Base-by-base conservation (phyloP, 2,797 vertebrate genomes). In the Falco novaeseelandiae region DNA sequence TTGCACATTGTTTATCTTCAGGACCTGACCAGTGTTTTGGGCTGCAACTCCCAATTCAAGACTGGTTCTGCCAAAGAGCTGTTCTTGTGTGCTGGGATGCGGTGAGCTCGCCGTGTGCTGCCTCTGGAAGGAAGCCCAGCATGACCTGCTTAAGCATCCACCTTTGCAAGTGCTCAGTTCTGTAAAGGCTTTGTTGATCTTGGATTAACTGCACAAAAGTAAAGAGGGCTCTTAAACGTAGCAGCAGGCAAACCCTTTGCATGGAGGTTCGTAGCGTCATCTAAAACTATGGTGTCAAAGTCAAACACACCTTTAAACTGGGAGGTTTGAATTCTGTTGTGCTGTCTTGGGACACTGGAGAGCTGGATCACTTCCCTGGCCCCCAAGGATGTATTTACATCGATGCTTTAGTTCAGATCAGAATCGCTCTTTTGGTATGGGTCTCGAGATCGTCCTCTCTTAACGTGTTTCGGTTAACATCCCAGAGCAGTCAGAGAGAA, bases 341-440 rank as follows among this genome's bases (percentile, higher is more conserved):
- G 51, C 8, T 72, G 48, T 27, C 44, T 40, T 13, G 22, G 59
- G 25, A 63, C 17, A 10, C 27, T 4, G 3, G 21, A 36, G 49
- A 46, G 46, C 34, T 36, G 61, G 36, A 14, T 55, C 2, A 1
- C 29, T 12, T 57, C 36, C 23, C n/a, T 52, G 38, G 18, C 54
- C 30, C 34, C 29, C 7, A 12, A 34, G 15, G 42, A 12, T 12
- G 16, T 8, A 1, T 73, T 54, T 69, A 23, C 8, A 2, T 36
- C 12, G 57, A 9, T 70, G 27, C 5, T 55, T 70, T 36, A 59
- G 34, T 44, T 49, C 57, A 9, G 10, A 30, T 62, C 42, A 32
- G 9, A 18, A 34, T 34, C 1, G 0, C 5, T 3, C 10, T 52
- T 72, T 29, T 21, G n/a, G 3, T 2, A 1, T 6, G 23, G 30